These are phyloP conservation scores for Junonia oenone DNA, from an alignment of 2,888 invertebrate species.

Conservation along the genomic window DNA sequence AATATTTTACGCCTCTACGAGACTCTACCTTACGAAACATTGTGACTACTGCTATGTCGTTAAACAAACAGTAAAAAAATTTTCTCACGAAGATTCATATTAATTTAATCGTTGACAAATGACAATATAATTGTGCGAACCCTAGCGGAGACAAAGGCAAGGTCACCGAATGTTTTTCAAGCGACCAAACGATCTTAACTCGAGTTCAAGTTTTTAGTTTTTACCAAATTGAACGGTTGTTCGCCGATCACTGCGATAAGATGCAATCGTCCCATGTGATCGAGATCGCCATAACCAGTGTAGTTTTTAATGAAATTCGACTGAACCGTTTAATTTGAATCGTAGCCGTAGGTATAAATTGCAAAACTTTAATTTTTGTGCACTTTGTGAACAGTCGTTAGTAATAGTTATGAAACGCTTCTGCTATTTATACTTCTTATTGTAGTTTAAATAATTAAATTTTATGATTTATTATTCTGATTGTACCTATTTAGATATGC, in stretches of 20 bases:
- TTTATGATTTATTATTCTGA: no score
- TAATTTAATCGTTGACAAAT: background rate
- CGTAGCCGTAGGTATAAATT: background rate
- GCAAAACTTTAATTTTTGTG: background rate
- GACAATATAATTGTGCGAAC: background rate
- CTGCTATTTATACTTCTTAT: background rate
- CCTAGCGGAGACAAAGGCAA: constrained; percentile 28
- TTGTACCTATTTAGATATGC: no score
- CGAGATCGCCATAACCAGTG: background rate
- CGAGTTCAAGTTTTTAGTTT: no score
- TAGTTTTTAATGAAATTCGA: background rate
- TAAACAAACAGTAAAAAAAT: no score
- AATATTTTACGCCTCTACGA: no score
- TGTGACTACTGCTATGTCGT: no score
- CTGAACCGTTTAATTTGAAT: background rate
- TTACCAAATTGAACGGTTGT: constrained; percentile 14
- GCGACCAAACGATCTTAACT: no score
- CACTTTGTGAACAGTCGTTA: background rate
- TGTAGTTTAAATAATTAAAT: no score
- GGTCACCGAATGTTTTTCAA: constrained; percentile 23
- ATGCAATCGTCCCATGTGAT: constrained; percentile 4
- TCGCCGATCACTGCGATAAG: constrained; percentile 11
- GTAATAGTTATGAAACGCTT: background rate
- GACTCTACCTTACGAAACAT: no score
- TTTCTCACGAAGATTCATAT: no score